Base-by-base conservation (phyloP, 2,888 invertebrate species). In the Vesta saturnalis region DNA sequence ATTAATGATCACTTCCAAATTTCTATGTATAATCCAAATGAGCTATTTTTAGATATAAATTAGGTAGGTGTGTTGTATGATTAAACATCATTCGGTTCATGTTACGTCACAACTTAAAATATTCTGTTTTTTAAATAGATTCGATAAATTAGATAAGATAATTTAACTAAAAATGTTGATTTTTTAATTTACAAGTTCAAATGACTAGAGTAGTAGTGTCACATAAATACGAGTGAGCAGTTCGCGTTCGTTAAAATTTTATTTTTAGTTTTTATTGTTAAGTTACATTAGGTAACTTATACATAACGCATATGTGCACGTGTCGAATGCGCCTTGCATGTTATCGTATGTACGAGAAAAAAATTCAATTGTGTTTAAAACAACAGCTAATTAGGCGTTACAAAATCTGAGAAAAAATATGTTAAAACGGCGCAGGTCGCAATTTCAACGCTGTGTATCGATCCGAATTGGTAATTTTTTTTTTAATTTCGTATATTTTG, bases 371-470 rank as follows among this genome's bases (percentile, higher is more conserved):
- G 39, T 39, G n/a, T 8, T 1, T n/a, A 39, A 23, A 8, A 23
- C 23, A 23, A 23, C 8, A 23, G 8, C 8, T 23, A 23, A 23
- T 43, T 19, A 35, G 18, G 23, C n/a, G n/a, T n/a, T n/a, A 22
- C 15, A 22, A 59, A 19, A 19, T 5, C 15, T 21, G 14, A 43
- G n/a, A 1, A 4, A 16, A 21, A 52, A 66, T 55, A 74, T 74
- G 72, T 69, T 72, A 22, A 71, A 74, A 46, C 68, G 76, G 39
- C 73, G 77, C 60, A 78, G 76, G 62, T 77, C 80, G 12, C 78
- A 78, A 52, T 82, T 80, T 70, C 79, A 80, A 71, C 75, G 82
- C 54, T 78, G 79, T 62, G 78, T 82, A 12, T 82, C 82, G 4
- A 76, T 82, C 18, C 70, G 81, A 71, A 83, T 83, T 69, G 83